Conservation (phyloP, 2,888 invertebrate genomes). For the Hirudinaria manillensis region DNA sequence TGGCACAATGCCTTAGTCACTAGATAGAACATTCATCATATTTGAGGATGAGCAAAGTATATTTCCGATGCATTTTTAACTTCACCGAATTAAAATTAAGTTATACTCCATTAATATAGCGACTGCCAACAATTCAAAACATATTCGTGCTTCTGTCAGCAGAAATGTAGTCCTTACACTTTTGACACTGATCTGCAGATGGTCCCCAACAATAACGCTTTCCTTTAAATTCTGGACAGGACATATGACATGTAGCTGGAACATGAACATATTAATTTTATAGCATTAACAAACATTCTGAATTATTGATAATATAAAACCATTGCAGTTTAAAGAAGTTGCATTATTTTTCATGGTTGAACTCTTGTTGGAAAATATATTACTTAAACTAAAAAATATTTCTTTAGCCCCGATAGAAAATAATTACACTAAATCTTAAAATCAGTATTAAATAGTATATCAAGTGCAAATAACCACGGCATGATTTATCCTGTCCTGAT, state of each 20-base stretch:
- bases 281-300: too few relatives aligned
- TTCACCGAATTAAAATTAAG: background rate
- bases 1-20: slow-evolving; percentile 76
- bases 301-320: background rate
- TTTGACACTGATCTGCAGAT: background rate
- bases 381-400: too few relatives aligned
- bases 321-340: background rate
- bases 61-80: background rate
- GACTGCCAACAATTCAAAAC: background rate
- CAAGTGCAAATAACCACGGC: background rate
- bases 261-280: too few relatives aligned
- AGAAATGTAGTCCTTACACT: background rate
- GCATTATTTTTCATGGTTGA: background rate
- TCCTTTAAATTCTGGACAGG: slow-evolving; percentile 10
- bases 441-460: too few relatives aligned
- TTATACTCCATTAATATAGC: background rate
- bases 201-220: slow-evolving; percentile 16
- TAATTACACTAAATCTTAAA: too few relatives aligned
- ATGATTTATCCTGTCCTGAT: background rate
- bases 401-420: too few relatives aligned
- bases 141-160: background rate
- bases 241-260: background rate
- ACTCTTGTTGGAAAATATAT: background rate
- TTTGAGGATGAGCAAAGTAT: too few relatives aligned
- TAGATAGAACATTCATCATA: slow-evolving; percentile 51